phyloP scores from a whole-genome alignment of 2,797 vertebrate species.

The Danio choprae region DNA sequence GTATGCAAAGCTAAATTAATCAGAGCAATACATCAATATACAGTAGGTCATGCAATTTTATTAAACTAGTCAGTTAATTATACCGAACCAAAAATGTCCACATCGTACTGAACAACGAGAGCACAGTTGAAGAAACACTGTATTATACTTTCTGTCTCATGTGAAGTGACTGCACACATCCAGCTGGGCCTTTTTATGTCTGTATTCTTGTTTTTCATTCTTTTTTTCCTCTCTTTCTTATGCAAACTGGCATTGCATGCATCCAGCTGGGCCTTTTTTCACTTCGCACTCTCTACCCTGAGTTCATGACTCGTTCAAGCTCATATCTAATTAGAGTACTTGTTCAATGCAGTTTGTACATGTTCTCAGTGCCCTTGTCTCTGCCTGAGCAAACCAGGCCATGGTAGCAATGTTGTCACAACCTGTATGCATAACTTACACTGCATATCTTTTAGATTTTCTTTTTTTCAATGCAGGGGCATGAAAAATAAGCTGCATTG shows the following conservation, averaged over 20 bases:
- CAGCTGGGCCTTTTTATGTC: constrained; percentile 14
- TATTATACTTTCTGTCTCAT: constrained; percentile 4
- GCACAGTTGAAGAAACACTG: neutral
- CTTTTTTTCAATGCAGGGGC: too few species aligned
- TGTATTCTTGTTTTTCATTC: neutral
- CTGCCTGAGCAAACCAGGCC: neutral
- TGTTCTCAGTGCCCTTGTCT: constrained; percentile 6
- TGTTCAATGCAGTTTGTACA: constrained; percentile 27
- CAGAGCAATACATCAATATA: too few species aligned
- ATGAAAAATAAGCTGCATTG: too few species aligned
- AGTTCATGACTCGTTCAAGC: constrained; percentile 19
- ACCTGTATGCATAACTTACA: neutral
- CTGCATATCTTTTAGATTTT: neutral
- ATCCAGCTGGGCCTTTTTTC: constrained; percentile 39
- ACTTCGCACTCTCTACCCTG: constrained; percentile 17
- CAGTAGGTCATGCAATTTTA: too few species aligned
- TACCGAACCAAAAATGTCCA: neutral
- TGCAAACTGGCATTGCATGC: constrained; percentile 40
- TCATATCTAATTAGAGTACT: constrained; percentile 33
- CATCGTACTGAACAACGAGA: neutral
- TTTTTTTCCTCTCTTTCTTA: neutral
- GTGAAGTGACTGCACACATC: constrained; percentile 13
- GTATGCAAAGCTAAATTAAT: too few species aligned
- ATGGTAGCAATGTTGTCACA: neutral
- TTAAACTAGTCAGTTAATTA: too few species aligned